Evolutionary conservation across 1,140 invertebrate species (phyloP), one percentile per base, ranked within the genome.

Genomic region (Drosophila gunungcola): DNA sequence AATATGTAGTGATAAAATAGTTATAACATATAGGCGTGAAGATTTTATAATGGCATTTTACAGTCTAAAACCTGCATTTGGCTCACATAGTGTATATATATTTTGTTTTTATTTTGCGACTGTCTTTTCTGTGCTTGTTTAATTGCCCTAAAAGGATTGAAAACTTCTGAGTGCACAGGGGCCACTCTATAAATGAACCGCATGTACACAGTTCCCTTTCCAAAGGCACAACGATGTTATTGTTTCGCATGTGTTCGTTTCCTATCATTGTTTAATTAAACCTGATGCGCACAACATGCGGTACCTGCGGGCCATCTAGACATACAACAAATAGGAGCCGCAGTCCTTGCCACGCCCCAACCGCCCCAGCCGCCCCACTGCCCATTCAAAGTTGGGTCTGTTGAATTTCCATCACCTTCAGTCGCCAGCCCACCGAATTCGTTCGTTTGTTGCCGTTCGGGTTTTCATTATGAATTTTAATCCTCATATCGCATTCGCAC

Each of bases 231-330:
- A 25, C 54, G 11, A 55, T 76, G 73, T 77, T 77, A 49, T 77
- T 65, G 73, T 63, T 64, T 29, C 46, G 55, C 53, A 49, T 60
- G 63, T 73, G 67, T 67, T 82, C 69, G 78, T 51, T 73, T 86
- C 73, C 81, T 75, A 86, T 86, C 82, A 83, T 88, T 86, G 82
- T 88, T 88, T 86, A 86, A 88, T 86, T 86, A 86, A 86, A 86
- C 79, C 80, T 83, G 82, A 83, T 88, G 79, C 82, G 68, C 49
- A 82, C 83, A 83, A 88, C 82, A 88, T 88, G 83, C 83, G 84
- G 84, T 78, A 73, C 68, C 86, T 88, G 82, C 68, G 79, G 79
- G 73, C 69, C 36, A 75, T 64, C 72, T 62, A 69, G 53, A 52
- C 46, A 52, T 64, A 57, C 45, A 72, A 67, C 69, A 67, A 73